Evolutionary conservation across 2,888 invertebrate species (phyloP), one percentile per base, ranked within the genome.

Genomic region (Parnassius glacialis): DNA sequence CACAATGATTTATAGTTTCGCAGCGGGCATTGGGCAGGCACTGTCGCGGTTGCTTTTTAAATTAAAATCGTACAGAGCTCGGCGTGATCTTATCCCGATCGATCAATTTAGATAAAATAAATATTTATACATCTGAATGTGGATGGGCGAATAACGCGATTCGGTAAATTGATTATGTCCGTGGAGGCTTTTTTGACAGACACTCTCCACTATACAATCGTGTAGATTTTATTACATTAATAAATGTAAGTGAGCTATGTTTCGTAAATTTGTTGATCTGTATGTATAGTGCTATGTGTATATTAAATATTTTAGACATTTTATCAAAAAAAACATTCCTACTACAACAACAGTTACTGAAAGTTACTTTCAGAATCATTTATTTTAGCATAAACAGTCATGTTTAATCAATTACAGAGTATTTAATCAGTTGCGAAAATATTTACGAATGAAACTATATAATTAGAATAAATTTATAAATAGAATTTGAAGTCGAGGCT

Each of bases 61-160:
- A 89, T 90, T 91, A 90, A 91, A 91, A 85, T 82, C 81, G 79
- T 87, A 85, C 84, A 81, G 78, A 78, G 80, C 79, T 77, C 74
- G 81, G 84, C 81, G 87, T 83, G 90, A 90, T 90, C 88, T 90
- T 90, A 91, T 90, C 90, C 86, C 75, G 68, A 76, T 86, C 85
- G 91, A 91, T 91, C 91, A 87, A 90, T 91, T 90, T 90, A 91
- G 90, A 91, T 91, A 91, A 90, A 91, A 90, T 89, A 91, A 91
- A 91, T 91, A 91, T 91, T 90, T 91, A 90, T 91, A 90, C 86
- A 86, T 84, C 84, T 81, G 81, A 80, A 83, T 81, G 83, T 83
- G 81, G 87, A 89, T 85, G 84, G 81, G 83, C 83, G 85, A 88
- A 90, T 90, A 89, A 89, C 89, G 87, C 86, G 81, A 81, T 83